Conservation (phyloP, 2,888 invertebrate genomes). For the Lycocerus yunnanus region DNA sequence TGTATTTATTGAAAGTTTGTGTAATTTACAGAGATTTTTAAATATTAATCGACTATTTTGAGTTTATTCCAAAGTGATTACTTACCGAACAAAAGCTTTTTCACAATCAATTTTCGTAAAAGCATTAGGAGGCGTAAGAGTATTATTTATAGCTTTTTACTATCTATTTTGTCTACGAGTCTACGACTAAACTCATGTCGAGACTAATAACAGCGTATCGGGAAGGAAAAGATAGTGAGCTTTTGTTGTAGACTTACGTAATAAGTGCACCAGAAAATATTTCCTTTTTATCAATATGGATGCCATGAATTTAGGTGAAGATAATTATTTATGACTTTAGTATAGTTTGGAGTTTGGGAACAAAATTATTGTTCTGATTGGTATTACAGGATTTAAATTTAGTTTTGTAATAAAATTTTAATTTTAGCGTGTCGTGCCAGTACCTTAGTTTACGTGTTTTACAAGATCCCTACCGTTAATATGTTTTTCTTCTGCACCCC, state of each 20-base stretch:
- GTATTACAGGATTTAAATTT: constrained; percentile 6
- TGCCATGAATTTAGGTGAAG: background rate
- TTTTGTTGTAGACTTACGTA: background rate
- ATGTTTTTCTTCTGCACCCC: constrained; percentile 32
- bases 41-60: background rate
- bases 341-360: background rate
- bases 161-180: constrained; percentile 1
- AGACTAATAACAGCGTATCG: background rate
- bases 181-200: background rate
- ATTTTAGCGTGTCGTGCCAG: constrained; percentile 35
- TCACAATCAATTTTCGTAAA: constrained; percentile 4
- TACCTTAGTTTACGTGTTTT: constrained; percentile 36
- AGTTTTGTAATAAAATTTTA: constrained; percentile 24
- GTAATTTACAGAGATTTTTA: background rate
- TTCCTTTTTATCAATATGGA: background rate
- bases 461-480: constrained; percentile 37
- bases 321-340: background rate
- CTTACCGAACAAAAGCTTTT: constrained; percentile 2
- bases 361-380: background rate
- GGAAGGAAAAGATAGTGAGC: background rate
- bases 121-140: constrained; percentile 1
- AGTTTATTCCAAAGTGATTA: background rate
- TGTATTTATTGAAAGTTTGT: background rate
- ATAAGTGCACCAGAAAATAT: background rate
- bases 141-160: constrained; percentile 2